Percentiles rank a stretch among this genome's conserved stretches.
Conservation (phyloP, 2,797 vertebrate genomes). For the Phaenicophaeus curvirostris region DNA sequence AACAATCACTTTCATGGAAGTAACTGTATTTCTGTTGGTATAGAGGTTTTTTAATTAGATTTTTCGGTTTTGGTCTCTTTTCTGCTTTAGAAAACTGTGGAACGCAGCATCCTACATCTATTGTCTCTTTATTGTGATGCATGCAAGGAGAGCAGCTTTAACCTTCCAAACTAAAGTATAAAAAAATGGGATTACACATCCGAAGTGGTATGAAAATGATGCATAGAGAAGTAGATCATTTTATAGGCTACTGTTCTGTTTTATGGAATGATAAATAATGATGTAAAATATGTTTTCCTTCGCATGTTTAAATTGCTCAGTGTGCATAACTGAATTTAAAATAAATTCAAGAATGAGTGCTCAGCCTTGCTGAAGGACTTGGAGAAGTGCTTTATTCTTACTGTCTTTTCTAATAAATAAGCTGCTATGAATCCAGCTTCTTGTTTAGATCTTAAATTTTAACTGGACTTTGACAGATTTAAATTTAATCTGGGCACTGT, state of each 20-base stretch:
- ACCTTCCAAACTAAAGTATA: constrained; percentile 30
- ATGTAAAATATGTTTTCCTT: constrained; percentile 53
- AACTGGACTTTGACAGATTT: constrained; percentile 7
- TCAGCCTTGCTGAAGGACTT: neutral
- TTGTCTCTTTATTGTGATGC: constrained; percentile 19
- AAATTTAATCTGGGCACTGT: neutral
- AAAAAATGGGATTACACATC: constrained; percentile 36
- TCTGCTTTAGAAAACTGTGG: neutral
- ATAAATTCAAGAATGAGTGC: constrained; percentile 11
- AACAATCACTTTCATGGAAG: no score
- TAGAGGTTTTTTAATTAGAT: neutral
- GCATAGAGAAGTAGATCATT: constrained; percentile 17
- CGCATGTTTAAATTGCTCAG: constrained; percentile 25
- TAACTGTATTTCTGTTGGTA: neutral
- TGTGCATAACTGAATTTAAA: constrained; percentile 41
- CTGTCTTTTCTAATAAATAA: constrained; percentile 25
- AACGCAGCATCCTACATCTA: neutral
- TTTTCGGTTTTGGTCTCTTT: neutral
- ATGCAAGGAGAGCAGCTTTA: constrained; percentile 20
- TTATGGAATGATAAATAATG: constrained; percentile 61
- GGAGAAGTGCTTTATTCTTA: constrained; percentile 23
- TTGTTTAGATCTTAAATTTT: constrained; percentile 49
- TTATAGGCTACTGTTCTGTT: constrained; percentile 45
- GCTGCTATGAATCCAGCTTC: neutral
- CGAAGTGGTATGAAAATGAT: constrained; percentile 28